These are phyloP conservation scores for Barbus barbus DNA, from an alignment of 2,113 vertebrate species.

Conservation along the genomic window DNA sequence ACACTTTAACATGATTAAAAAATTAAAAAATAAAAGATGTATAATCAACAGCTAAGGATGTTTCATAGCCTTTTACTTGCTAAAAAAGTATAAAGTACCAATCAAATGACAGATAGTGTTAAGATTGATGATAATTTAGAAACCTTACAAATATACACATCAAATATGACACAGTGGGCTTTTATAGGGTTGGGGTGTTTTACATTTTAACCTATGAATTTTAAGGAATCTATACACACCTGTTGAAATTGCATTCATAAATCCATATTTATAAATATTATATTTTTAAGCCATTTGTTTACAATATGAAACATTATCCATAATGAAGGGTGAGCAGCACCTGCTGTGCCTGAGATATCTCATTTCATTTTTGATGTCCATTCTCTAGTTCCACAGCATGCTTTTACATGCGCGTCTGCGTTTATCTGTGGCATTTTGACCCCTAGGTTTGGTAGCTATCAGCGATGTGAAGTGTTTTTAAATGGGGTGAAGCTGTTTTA, in stretches of 20 bases:
- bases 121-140: neutral
- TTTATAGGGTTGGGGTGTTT: neutral
- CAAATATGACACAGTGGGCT: neutral
- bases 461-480: conserved; percentile 23
- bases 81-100: neutral
- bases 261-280: neutral
- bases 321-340: neutral
- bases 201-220: neutral
- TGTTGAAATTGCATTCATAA: neutral
- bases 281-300: neutral
- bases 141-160: neutral
- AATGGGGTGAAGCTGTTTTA: conserved; percentile 22
- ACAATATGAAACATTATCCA: neutral
- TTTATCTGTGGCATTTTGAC: neutral
- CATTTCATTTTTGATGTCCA: neutral
- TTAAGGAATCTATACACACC: neutral
- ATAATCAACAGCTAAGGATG: no score
- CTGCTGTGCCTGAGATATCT: neutral
- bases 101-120: neutral
- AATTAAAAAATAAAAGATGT: no score
- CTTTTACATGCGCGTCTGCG: neutral
- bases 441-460: neutral
- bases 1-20: no score
- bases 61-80: neutral
- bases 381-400: neutral